phyloP scores from a whole-genome alignment of 2,888 invertebrate species.

The Orthonevra nobilis region DNA sequence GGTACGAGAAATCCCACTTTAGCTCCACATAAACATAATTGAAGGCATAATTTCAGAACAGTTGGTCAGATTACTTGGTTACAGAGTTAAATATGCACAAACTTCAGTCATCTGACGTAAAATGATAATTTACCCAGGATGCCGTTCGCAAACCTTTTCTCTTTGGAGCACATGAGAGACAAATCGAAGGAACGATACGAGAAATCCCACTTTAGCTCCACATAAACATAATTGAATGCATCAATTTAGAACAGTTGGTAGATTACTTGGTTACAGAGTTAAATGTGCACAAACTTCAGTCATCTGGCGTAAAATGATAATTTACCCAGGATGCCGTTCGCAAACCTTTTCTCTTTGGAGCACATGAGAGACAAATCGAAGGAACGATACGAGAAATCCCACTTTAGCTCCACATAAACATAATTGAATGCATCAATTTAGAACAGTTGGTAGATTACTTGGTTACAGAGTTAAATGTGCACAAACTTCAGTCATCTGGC shows the following conservation, averaged over 20 bases:
- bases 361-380: constrained; percentile 12
- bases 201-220: constrained; percentile 10
- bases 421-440: too few relatives aligned
- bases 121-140: constrained; percentile 23
- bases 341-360: constrained; percentile 10
- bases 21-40: constrained; percentile 2
- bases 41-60: too few relatives aligned
- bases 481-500: constrained; percentile 58
- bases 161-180: constrained; percentile 25
- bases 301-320: constrained; percentile 17
- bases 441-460: too few relatives aligned
- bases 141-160: constrained; percentile 11
- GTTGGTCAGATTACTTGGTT: too few relatives aligned
- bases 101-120: constrained; percentile 25
- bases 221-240: not conserved
- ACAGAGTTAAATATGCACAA: constrained; percentile 4
- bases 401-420: constrained; percentile 13
- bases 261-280: too few relatives aligned
- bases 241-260: too few relatives aligned
- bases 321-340: constrained; percentile 30
- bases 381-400: not conserved
- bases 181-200: not conserved
- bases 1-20: constrained; percentile 22
- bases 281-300: constrained; percentile 17
- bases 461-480: constrained; percentile 18